Percentiles rank a stretch among this genome's conserved stretches.
phyloP scores from a whole-genome alignment of 2,888 invertebrate species.

The Cistogaster globosa region DNA sequence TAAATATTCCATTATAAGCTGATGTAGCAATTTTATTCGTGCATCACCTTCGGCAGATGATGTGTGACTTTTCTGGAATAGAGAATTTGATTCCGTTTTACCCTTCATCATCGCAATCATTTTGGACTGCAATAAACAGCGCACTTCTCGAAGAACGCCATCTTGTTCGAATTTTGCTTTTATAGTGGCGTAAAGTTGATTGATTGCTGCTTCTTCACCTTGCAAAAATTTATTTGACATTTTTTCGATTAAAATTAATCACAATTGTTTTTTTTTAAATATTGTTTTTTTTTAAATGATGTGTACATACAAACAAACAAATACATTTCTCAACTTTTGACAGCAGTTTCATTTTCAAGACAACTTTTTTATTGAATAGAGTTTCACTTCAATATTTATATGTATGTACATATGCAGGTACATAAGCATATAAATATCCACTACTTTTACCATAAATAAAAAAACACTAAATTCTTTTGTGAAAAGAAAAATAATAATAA shows the following conservation, averaged over 20 bases:
- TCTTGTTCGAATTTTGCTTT: constrained; percentile 75
- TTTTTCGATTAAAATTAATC: background rate
- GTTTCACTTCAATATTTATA: too few relatives aligned
- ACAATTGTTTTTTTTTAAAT: background rate
- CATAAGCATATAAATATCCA: too few relatives aligned
- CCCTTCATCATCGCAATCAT: constrained; percentile 77
- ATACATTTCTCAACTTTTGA: too few relatives aligned
- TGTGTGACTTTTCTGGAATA: constrained; percentile 58
- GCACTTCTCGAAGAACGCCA: constrained; percentile 76
- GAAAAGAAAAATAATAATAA: too few relatives aligned
- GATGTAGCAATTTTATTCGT: constrained; percentile 74
- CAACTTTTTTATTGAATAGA: too few relatives aligned
- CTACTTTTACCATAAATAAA: too few relatives aligned
- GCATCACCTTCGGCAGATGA: constrained; percentile 62
- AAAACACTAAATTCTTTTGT: too few relatives aligned
- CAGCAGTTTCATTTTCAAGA: too few relatives aligned
- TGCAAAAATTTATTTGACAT: constrained; percentile 70
- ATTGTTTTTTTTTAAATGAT: too few relatives aligned
- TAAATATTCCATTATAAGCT: constrained; percentile 82
- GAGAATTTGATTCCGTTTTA: constrained; percentile 57
- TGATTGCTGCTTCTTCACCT: constrained; percentile 72
- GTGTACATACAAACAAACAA: too few relatives aligned
- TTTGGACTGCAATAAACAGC: constrained; percentile 77
- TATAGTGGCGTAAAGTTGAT: constrained; percentile 75
- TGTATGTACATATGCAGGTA: too few relatives aligned